A percentile compares a stretch with the other conserved stretches of the same genome.
Evolutionary conservation across 2,888 invertebrate genomes (phyloP).

Genomic region (Melanargia galathea): DNA sequence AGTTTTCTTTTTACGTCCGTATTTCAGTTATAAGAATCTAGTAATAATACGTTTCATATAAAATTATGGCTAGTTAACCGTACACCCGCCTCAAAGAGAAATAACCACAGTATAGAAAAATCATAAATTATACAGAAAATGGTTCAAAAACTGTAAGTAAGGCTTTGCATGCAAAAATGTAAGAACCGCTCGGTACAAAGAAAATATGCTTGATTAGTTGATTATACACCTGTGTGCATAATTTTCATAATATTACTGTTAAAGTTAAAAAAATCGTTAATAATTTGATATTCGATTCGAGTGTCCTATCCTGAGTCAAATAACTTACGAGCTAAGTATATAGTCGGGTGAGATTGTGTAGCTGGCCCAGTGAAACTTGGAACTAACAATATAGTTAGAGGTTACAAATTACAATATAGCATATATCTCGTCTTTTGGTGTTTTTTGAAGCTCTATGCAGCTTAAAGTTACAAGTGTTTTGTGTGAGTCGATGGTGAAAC

Average conservation of each 20-base stretch:
- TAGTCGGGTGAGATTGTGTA: too few relatives aligned
- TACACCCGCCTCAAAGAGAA: background rate
- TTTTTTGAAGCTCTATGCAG: too few relatives aligned
- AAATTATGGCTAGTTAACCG: constrained; percentile 1
- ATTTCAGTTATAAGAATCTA: background rate
- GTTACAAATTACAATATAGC: too few relatives aligned
- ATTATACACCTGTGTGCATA: background rate
- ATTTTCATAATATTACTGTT: background rate
- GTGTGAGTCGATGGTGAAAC: too few relatives aligned
- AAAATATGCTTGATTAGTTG: background rate
- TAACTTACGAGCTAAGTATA: too few relatives aligned
- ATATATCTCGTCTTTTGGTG: too few relatives aligned
- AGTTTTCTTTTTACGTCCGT: background rate
- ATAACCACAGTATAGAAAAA: background rate
- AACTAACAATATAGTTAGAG: too few relatives aligned
- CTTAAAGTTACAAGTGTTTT: too few relatives aligned
- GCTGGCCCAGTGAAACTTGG: too few relatives aligned
- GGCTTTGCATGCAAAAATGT: background rate
- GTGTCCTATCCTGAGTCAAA: too few relatives aligned
- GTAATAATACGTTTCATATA: background rate
- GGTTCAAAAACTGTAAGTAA: background rate
- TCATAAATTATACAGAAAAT: background rate
- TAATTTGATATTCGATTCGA: background rate
- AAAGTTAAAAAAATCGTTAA: background rate
- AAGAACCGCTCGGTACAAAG: background rate